phyloP scores from a whole-genome alignment of 1,140 invertebrate genomes.

The Subanguina moxae region DNA sequence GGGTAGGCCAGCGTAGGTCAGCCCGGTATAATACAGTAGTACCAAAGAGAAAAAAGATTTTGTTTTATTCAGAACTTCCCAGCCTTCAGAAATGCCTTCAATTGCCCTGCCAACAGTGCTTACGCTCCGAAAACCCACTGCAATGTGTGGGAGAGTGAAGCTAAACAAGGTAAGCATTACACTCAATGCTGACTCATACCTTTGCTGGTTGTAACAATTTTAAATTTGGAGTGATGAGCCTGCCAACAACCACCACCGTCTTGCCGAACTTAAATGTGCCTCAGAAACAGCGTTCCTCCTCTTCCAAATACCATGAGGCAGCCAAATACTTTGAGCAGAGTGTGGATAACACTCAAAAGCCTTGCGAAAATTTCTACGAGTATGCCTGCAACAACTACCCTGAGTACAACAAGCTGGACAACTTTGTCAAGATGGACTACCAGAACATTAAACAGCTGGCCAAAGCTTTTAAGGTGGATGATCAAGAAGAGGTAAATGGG shows the following conservation, averaged over 20 bases:
- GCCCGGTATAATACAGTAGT: too few species aligned
- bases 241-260: neutral
- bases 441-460: slow-evolving; percentile 11
- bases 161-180: neutral
- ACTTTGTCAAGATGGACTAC: neutral
- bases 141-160: slow-evolving; percentile 43
- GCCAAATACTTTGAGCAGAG: slow-evolving; percentile 1
- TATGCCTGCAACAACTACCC: slow-evolving; percentile 12
- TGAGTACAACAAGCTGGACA: neutral
- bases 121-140: slow-evolving; percentile 50
- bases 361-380: slow-evolving; percentile 16
- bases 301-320: slow-evolving; percentile 6
- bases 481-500: neutral
- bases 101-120: slow-evolving; percentile 36
- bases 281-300: neutral
- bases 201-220: neutral
- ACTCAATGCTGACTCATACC: neutral
- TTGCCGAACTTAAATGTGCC: slow-evolving; percentile 9
- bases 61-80: slow-evolving; percentile 46
- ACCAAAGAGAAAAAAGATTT: too few species aligned
- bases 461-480: neutral
- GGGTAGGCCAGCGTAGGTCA: too few species aligned
- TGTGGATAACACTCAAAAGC: slow-evolving; percentile 6
- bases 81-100: slow-evolving; percentile 54
- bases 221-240: slow-evolving; percentile 8